These are phyloP conservation scores for Coptodon bakossiorum DNA, from an alignment of 2,113 vertebrate species.

Conservation along the genomic window DNA sequence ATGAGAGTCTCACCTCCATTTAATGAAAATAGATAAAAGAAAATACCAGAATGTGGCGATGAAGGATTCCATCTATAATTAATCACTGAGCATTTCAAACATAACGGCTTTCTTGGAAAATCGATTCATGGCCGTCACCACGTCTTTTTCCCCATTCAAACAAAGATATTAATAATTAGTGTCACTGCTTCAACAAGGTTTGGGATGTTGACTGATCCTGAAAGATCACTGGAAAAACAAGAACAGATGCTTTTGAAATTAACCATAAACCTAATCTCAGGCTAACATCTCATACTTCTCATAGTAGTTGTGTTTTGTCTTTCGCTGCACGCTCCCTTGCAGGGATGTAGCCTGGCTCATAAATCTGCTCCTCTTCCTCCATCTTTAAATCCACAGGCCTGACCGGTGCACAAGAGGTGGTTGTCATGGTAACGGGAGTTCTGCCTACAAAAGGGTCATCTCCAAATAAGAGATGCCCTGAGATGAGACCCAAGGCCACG, in stretches of 20 bases:
- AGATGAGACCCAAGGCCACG: not conserved
- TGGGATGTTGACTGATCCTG: not conserved
- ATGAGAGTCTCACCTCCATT: fast-evolving
- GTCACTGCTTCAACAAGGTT: fast-evolving
- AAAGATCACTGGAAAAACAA: not conserved
- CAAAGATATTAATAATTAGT: not conserved
- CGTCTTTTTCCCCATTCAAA: fast-evolving
- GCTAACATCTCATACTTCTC: not conserved
- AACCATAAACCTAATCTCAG: not conserved
- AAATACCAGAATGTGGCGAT: fast-evolving
- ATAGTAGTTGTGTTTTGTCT: not conserved
- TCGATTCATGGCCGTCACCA: not conserved
- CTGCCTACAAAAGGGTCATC: not conserved
- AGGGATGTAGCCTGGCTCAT: not conserved
- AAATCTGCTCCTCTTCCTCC: not conserved
- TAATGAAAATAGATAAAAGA: not conserved
- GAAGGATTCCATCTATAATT: not conserved
- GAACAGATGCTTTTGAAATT: not conserved
- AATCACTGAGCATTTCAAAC: not conserved
- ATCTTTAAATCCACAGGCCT: not conserved
- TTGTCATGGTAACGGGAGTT: fast-evolving
- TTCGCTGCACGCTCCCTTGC: not conserved
- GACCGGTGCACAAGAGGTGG: fast-evolving
- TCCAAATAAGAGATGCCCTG: not conserved
- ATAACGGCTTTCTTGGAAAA: not conserved